Evolutionary conservation across 2,797 vertebrate genomes (phyloP).

Genomic region (Fundulus diaphanus): DNA sequence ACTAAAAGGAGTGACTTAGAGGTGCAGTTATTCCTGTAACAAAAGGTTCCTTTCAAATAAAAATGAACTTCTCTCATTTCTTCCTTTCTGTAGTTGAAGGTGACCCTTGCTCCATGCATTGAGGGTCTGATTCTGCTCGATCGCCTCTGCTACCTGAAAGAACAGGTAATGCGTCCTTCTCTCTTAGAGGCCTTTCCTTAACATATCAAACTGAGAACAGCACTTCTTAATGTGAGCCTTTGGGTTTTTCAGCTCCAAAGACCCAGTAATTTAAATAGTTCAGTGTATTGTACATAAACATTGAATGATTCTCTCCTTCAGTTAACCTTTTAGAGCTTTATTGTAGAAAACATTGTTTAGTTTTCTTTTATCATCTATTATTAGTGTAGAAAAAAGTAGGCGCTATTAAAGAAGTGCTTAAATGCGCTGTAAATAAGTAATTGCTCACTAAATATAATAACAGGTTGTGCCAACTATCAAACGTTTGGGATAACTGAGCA

Average conservation of each 20-base stretch:
- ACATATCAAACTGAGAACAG: neutral
- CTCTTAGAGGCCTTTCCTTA: neutral
- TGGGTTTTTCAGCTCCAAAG: neutral
- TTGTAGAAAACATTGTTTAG: neutral
- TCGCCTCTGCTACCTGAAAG: constrained; percentile 94
- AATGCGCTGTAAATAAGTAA: neutral
- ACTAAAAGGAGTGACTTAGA: neutral
- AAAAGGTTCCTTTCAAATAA: neutral
- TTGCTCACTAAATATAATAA: neutral
- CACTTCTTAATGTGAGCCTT: neutral
- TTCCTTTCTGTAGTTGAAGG: constrained; percentile 86
- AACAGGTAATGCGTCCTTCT: constrained; percentile 87
- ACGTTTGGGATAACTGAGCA: neutral
- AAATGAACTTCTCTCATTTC: neutral
- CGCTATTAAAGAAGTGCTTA: too few relatives aligned
- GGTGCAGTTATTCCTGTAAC: neutral
- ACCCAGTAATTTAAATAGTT: neutral
- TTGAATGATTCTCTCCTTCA: neutral
- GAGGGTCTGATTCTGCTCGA: constrained; percentile 95
- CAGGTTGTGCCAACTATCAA: neutral
- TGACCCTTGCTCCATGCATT: constrained; percentile 92
- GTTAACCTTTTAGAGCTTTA: neutral
- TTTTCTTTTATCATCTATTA: neutral
- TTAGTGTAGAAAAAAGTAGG: neutral
- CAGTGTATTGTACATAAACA: neutral